phyloP scores from a whole-genome alignment of 2,888 invertebrate genomes.

The Archips crataeganus region DNA sequence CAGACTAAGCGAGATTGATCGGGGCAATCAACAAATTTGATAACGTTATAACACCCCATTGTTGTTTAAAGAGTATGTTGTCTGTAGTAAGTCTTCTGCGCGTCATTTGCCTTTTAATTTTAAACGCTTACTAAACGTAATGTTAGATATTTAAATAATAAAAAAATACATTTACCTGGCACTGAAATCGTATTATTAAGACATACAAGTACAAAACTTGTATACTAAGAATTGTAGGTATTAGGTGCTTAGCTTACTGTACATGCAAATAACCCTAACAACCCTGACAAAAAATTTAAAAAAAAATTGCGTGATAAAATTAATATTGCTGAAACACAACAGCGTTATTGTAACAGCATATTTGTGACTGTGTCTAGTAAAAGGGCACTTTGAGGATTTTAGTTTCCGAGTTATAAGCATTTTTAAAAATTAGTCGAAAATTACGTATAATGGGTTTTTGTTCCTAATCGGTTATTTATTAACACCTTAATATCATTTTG shows the following conservation, averaged over 20 bases:
- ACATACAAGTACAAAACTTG: not conserved
- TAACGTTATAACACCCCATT: not conserved
- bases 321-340: not conserved
- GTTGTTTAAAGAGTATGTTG: not conserved
- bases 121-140: not conserved
- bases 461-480: too few species aligned
- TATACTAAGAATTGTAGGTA: too few species aligned
- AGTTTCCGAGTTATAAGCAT: too few species aligned
- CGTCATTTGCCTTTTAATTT: not conserved
- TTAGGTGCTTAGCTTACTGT: too few species aligned
- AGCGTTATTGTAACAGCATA: not conserved
- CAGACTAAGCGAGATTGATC: constrained; percentile 13
- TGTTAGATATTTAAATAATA: not conserved
- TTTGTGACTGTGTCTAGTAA: too few species aligned
- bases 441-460: too few species aligned
- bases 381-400: too few species aligned
- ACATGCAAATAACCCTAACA: not conserved
- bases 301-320: not conserved
- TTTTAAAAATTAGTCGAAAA: too few species aligned
- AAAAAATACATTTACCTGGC: not conserved
- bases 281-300: too few species aligned
- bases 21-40: constrained; percentile 8
- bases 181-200: not conserved
- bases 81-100: not conserved
- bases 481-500: too few species aligned